Conservation (phyloP, 2,797 vertebrate genomes). For the Argya squamiceps region DNA sequence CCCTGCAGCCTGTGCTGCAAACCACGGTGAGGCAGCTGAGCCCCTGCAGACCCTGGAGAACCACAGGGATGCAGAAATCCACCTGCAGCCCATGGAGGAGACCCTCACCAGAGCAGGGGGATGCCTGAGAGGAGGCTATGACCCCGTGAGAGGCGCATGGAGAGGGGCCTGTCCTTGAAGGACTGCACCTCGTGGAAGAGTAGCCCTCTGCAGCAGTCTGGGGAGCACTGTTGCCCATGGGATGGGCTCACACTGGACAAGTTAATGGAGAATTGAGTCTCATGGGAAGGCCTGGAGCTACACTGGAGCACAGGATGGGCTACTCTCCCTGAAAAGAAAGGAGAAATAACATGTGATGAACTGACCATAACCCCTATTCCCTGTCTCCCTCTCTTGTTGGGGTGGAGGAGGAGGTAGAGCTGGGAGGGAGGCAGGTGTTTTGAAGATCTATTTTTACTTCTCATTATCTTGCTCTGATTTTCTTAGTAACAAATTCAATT, state of each 20-base stretch:
- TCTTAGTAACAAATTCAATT: neutral
- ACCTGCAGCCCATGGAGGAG: fast-evolving
- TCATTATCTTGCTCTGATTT: neutral
- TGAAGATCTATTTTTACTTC: neutral
- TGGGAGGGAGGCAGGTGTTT: neutral
- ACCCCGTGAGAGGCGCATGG: fast-evolving
- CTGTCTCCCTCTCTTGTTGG: neutral
- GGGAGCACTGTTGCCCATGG: too few relatives aligned
- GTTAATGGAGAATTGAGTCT: neutral
- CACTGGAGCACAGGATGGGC: neutral
- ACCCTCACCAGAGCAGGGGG: neutral
- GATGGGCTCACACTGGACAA: neutral
- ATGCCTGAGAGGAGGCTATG: neutral
- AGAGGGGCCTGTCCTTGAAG: neutral
- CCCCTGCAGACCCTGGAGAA: neutral
- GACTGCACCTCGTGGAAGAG: neutral
- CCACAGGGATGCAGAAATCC: fast-evolving
- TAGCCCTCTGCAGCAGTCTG: neutral
- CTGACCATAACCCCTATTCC: neutral
- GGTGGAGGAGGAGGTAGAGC: neutral
- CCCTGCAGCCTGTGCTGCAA: fast-evolving
- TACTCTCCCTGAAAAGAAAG: neutral
- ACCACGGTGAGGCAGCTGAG: too few relatives aligned
- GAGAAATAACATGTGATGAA: neutral
- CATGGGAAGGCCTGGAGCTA: neutral